phyloP scores from a whole-genome alignment of 2,888 invertebrate genomes.

The Dascillus cervinus region DNA sequence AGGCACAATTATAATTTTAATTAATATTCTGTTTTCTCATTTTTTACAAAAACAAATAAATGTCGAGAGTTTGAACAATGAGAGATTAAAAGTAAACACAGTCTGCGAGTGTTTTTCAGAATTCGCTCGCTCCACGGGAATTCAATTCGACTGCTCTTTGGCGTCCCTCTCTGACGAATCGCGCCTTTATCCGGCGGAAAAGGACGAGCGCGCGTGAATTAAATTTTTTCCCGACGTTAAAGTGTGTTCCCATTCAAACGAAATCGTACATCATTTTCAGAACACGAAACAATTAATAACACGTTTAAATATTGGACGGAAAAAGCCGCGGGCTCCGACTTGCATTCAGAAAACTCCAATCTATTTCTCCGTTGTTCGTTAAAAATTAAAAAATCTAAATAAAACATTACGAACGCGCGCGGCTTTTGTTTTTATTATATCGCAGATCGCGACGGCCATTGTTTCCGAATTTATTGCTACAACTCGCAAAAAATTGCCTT shows the following conservation, averaged over 20 bases:
- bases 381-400: slow-evolving; percentile 39
- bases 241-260: slow-evolving; percentile 35
- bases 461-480: slow-evolving; percentile 37
- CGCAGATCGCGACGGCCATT: slow-evolving; percentile 36
- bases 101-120: slow-evolving; percentile 17
- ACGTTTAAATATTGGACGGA: slow-evolving; percentile 35
- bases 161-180: slow-evolving; percentile 9
- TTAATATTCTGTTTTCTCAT: slow-evolving; percentile 17
- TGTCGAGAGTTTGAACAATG: slow-evolving; percentile 36
- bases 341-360: slow-evolving; percentile 27
- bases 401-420: slow-evolving; percentile 38
- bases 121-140: slow-evolving; percentile 13
- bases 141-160: slow-evolving; percentile 11
- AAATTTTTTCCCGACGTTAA: slow-evolving; percentile 22
- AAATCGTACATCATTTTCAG: slow-evolving; percentile 34
- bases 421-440: slow-evolving; percentile 34
- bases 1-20: slow-evolving; percentile 17
- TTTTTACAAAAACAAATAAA: slow-evolving; percentile 27
- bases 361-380: slow-evolving; percentile 21
- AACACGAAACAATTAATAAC: slow-evolving; percentile 36
- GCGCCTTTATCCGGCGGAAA: slow-evolving; percentile 7
- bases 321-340: slow-evolving; percentile 20
- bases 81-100: slow-evolving; percentile 32
- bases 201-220: slow-evolving; percentile 24
- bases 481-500: slow-evolving; percentile 17